Evolutionary conservation across 2,113 vertebrate genomes (phyloP).

Genomic region (Phalacrocorax carbo): DNA sequence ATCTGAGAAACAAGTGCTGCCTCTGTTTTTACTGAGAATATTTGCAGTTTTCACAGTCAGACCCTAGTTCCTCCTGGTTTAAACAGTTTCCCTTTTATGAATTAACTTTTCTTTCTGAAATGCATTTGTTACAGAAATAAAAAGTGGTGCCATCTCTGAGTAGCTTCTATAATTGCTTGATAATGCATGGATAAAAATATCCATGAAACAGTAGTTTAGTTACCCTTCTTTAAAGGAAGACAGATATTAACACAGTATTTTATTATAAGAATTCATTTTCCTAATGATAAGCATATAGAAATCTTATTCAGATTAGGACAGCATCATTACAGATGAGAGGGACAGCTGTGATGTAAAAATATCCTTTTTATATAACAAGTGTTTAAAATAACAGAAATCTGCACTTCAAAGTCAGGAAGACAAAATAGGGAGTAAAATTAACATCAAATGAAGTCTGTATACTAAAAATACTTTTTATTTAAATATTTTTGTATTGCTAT

Average conservation of each 20-base stretch:
- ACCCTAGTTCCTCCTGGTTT: background rate
- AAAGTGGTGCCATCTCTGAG: background rate
- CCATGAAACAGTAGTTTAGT: background rate
- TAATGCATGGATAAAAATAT: background rate
- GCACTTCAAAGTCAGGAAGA: background rate
- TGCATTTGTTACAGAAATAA: background rate
- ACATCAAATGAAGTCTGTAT: background rate
- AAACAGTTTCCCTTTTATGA: background rate
- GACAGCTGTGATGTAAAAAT: background rate
- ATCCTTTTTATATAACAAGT: background rate
- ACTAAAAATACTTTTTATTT: background rate
- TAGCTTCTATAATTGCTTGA: background rate
- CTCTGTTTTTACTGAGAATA: background rate
- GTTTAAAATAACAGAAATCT: slow-evolving; percentile 8
- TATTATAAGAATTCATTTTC: background rate
- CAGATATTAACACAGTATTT: background rate
- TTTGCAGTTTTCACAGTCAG: background rate
- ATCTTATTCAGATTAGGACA: background rate
- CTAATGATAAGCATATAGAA: background rate
- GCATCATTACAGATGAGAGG: background rate
- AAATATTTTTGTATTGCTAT: background rate
- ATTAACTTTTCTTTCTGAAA: background rate
- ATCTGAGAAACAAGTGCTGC: background rate
- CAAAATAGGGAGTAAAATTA: background rate
- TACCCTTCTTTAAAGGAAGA: background rate